phyloP scores from a whole-genome alignment of 2,888 invertebrate genomes.

The Sipha maydis region DNA sequence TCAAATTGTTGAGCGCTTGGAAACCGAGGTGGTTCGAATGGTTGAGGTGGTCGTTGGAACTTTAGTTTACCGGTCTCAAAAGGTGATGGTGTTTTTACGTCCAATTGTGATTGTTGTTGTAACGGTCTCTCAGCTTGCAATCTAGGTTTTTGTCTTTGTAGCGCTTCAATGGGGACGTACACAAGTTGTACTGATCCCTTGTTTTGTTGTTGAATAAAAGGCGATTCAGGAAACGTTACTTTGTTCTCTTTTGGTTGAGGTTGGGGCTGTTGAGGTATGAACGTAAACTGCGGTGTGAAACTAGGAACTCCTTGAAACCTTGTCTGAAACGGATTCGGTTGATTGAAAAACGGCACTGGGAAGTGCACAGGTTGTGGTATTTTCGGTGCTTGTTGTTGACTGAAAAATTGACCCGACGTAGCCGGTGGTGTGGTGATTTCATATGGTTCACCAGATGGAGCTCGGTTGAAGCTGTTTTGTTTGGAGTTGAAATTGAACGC shows the following conservation, averaged over 20 bases:
- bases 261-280: slow-evolving; percentile 38
- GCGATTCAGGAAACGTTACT: slow-evolving; percentile 51
- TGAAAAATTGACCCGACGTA: slow-evolving; percentile 65
- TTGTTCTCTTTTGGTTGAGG: slow-evolving; percentile 39
- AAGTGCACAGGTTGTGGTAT: slow-evolving; percentile 66
- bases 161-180: slow-evolving; percentile 83
- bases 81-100: slow-evolving; percentile 32
- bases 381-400: slow-evolving; percentile 63
- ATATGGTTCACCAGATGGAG: slow-evolving; percentile 43
- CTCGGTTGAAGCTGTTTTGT: slow-evolving; percentile 47
- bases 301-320: slow-evolving; percentile 65
- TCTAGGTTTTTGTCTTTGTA: slow-evolving; percentile 68
- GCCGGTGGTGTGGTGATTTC: slow-evolving; percentile 32
- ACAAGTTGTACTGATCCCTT: slow-evolving; percentile 80
- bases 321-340: slow-evolving; percentile 66
- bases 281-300: slow-evolving; percentile 57
- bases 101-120: slow-evolving; percentile 26
- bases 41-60: slow-evolving; percentile 56
- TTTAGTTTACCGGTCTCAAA: slow-evolving; percentile 51
- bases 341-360: slow-evolving; percentile 64
- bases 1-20: slow-evolving; percentile 41
- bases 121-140: slow-evolving; percentile 65
- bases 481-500: slow-evolving; percentile 43
- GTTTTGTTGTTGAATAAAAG: slow-evolving; percentile 54
- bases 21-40: slow-evolving; percentile 30